Percentiles rank a stretch among this genome's conserved stretches.
phyloP scores from a whole-genome alignment of 2,797 vertebrate species.

The Tinamus major region DNA sequence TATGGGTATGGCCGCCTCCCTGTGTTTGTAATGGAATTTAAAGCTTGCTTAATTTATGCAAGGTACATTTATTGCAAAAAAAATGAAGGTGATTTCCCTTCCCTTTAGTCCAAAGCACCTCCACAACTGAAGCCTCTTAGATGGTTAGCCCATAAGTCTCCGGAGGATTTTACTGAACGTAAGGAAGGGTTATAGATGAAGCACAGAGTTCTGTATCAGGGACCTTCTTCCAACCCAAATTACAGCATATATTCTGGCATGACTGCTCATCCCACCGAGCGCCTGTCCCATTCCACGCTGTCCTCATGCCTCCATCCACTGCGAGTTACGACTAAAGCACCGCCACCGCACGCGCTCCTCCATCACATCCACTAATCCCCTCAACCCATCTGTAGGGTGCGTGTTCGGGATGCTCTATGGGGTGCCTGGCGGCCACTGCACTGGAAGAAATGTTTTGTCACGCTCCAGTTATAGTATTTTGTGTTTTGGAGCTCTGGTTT shows the following conservation, averaged over 20 bases:
- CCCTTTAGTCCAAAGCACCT: neutral
- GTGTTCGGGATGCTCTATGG: neutral
- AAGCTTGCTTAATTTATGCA: neutral
- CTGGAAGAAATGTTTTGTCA: neutral
- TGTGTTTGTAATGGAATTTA: neutral
- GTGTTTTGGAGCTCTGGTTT: neutral
- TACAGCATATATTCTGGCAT: slow-evolving; percentile 61
- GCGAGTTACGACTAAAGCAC: slow-evolving; percentile 38
- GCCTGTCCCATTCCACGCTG: neutral
- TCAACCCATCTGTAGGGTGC: neutral
- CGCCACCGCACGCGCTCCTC: slow-evolving; percentile 49
- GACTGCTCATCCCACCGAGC: slow-evolving; percentile 34
- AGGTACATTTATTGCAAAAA: neutral
- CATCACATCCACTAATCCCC: neutral
- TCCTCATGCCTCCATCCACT: neutral
- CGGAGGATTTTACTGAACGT: neutral
- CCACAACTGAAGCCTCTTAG: neutral
- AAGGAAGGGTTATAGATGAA: slow-evolving; percentile 79
- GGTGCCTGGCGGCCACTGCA: neutral
- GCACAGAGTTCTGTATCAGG: slow-evolving; percentile 24
- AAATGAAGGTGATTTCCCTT: neutral
- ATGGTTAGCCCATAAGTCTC: neutral
- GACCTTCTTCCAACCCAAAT: neutral
- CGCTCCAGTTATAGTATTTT: neutral
- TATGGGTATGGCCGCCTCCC: neutral